Conservation (phyloP, 2,113 vertebrate genomes). For the Rousettus leschenaultii region DNA sequence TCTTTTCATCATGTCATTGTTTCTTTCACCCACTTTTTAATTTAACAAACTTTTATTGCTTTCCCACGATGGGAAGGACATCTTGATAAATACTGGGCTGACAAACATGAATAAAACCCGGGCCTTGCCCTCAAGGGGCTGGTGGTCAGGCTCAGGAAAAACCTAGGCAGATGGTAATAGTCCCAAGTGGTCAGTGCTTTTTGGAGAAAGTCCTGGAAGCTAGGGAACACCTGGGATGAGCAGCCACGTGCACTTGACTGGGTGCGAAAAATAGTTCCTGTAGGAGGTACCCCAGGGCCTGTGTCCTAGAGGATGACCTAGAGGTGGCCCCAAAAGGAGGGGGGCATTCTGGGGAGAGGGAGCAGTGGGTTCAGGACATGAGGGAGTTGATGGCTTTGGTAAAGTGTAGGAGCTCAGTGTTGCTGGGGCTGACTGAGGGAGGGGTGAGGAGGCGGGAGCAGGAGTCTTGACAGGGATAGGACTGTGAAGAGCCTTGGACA, state of each 20-base stretch:
- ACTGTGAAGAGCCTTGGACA: not conserved
- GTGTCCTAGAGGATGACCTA: not conserved
- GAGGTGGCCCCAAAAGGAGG: not conserved
- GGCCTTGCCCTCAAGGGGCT: not conserved
- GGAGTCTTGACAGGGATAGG: not conserved
- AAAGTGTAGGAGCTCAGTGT: not conserved
- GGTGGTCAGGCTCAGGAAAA: not conserved
- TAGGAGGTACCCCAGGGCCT: not conserved
- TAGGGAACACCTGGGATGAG: not conserved
- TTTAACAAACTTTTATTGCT: not conserved
- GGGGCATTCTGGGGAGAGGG: not conserved
- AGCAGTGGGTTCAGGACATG: too few species aligned
- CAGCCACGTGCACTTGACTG: not conserved
- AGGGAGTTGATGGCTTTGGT: not conserved
- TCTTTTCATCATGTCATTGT: not conserved
- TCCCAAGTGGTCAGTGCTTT: rapidly evolving
- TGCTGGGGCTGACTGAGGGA: too few species aligned
- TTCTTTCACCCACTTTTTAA: not conserved
- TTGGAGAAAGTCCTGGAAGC: not conserved
- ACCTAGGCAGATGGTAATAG: not conserved
- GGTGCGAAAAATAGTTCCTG: not conserved
- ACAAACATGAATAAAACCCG: not conserved
- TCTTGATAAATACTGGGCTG: not conserved
- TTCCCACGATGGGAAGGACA: not conserved
- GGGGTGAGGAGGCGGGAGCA: too few species aligned